Percentiles rank a stretch among this genome's conserved stretches.
Evolutionary conservation across 2,113 vertebrate genomes (phyloP).

Genomic region (Brachyhypopomus gauderio): DNA sequence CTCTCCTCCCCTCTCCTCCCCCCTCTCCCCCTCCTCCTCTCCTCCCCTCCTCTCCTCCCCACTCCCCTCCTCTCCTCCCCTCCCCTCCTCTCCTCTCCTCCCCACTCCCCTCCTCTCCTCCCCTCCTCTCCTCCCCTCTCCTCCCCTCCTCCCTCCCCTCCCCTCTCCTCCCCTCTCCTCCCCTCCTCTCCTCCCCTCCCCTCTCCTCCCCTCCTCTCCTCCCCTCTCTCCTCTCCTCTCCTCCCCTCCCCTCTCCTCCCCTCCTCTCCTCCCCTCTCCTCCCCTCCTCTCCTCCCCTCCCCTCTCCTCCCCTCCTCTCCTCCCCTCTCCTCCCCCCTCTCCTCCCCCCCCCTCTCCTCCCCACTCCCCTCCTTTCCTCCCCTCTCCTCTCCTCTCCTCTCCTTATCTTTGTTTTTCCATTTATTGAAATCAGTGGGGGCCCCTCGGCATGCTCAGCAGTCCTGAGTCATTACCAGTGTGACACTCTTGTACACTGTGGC

Average conservation of each 20-base stretch:
- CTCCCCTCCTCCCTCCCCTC: background rate
- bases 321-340: no score
- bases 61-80: background rate
- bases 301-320: background rate
- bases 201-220: background rate
- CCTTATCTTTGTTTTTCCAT: background rate
- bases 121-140: background rate
- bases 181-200: no score
- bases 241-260: background rate
- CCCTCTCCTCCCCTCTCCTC: background rate
- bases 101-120: no score
- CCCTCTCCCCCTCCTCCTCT: background rate
- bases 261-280: background rate
- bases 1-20: background rate
- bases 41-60: background rate
- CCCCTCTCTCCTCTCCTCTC: background rate
- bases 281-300: no score
- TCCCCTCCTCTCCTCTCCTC: no score
- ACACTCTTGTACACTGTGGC: slow-evolving; percentile 50
- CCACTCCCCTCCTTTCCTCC: background rate
- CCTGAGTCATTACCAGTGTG: slow-evolving; percentile 46
- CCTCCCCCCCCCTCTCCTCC: no score
- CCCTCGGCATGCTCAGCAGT: slow-evolving; percentile 9
- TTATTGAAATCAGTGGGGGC: background rate
- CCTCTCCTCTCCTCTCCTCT: background rate